Percentiles rank a stretch among this genome's conserved stretches.
Evolutionary conservation across 2,797 vertebrate species (phyloP).

Genomic region (Pipistrellus kuhlii): DNA sequence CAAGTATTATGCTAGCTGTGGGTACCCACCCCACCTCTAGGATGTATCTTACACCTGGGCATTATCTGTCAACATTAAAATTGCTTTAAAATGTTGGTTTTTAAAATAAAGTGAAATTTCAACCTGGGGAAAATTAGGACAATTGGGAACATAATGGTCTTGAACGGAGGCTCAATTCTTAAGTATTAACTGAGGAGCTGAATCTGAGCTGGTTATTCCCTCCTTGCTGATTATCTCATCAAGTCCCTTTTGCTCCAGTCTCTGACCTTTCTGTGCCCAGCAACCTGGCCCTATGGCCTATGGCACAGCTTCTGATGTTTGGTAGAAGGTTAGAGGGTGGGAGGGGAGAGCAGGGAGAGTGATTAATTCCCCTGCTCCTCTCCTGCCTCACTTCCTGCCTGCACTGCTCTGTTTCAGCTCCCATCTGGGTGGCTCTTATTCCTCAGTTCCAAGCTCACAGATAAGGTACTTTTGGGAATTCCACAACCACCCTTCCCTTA

Average conservation of each 20-base stretch:
- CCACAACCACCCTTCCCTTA: rapidly evolving
- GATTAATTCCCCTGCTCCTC: background rate
- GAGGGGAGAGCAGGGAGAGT: rapidly evolving
- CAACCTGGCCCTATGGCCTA: background rate
- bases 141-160: background rate
- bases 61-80: background rate
- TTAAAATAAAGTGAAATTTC: slow-evolving; percentile 8
- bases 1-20: rapidly evolving
- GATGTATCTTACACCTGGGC: background rate
- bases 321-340: background rate
- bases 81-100: background rate
- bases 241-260: background rate
- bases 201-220: background rate
- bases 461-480: background rate
- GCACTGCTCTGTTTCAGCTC: background rate
- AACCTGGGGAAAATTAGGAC: background rate
- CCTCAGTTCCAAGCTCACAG: background rate
- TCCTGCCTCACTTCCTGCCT: background rate
- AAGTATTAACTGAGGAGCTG: background rate
- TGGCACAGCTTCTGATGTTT: background rate
- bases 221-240: background rate
- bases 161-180: background rate
- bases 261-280: background rate
- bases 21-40: background rate
- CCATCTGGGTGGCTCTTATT: background rate